Base-by-base conservation (phyloP, 2,797 vertebrate genomes). In the Benthosema pterotum region DNA sequence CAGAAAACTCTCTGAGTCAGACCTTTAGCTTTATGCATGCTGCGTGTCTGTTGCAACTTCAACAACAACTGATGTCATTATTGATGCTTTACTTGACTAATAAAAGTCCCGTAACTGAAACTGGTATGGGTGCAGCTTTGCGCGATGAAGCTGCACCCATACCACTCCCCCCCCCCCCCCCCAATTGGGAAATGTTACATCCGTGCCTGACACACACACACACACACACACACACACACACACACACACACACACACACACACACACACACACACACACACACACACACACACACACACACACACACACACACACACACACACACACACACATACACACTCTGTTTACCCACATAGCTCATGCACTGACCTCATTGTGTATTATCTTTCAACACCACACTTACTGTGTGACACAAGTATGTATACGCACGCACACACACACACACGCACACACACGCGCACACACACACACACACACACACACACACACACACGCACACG, bases 161-260 rank as follows among this genome's bases (percentile, higher is more conserved):
- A n/a, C n/a, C n/a, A n/a, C n/a, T n/a, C n/a, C n/a, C n/a, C n/a
- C n/a, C n/a, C n/a, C n/a, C n/a, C n/a, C n/a, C n/a, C n/a, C n/a
- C n/a, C n/a, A n/a, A n/a, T n/a, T n/a, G n/a, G n/a, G n/a, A n/a
- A n/a, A n/a, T n/a, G n/a, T n/a, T n/a, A n/a, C n/a, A n/a, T n/a
- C n/a, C n/a, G n/a, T n/a, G n/a, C n/a, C n/a, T n/a, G n/a, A 45
- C 18, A 22, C 50, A n/a, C 50, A 51, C 32, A 42, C 38, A 55
- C 73, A 60, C 65, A 68, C 61, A 51, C 7, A 47, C 51, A 5
- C 51, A 42, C 50, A 3, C 50, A 53, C 17, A 42, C 38, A 5
- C 47, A 45, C 50, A 4, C 50, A 53, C 32, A 42, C 38, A 28
- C 42, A 52, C 32, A 52, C 16, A 14, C 38, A 62, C 50, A 45